phyloP scores from a whole-genome alignment of 2,113 vertebrate genomes.

The Gopherus flavomarginatus region DNA sequence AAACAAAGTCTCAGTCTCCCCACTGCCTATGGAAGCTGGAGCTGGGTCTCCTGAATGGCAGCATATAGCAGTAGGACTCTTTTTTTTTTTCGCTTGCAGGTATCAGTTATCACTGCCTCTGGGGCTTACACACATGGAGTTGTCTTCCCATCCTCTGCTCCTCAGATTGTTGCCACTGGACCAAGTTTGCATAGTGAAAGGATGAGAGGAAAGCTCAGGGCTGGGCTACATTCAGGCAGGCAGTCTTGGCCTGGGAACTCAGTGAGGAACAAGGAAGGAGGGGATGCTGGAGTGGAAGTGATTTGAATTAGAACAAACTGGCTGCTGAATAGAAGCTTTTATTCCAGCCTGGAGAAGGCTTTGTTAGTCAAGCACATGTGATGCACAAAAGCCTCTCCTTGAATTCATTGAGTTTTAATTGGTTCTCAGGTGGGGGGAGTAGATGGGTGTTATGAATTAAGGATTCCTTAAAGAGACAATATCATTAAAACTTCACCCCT shows the following conservation, averaged over 20 bases:
- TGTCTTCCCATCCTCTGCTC: neutral
- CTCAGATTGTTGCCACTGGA: neutral
- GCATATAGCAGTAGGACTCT: rapidly evolving
- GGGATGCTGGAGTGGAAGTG: conserved; percentile 81
- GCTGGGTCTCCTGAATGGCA: neutral
- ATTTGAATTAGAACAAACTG: conserved; percentile 83
- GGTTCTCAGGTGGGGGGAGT: conserved; percentile 89
- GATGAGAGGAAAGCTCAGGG: conserved; percentile 45
- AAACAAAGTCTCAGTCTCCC: neutral
- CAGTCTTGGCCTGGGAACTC: conserved; percentile 78
- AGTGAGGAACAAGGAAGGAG: conserved; percentile 65
- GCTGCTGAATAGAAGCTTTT: conserved; percentile 86
- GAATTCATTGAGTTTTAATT: conserved; percentile 88
- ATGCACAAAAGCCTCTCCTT: conserved; percentile 86
- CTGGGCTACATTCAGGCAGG: conserved; percentile 34
- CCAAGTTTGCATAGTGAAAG: conserved; percentile 30
- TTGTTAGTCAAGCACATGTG: conserved; percentile 85
- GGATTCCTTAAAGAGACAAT: conserved; percentile 83
- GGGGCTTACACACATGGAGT: neutral
- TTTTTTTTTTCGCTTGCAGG: neutral
- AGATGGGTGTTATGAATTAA: conserved; percentile 80
- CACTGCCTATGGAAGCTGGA: neutral
- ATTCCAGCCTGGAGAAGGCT: conserved; percentile 82
- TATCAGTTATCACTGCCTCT: neutral
- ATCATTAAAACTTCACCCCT: conserved; percentile 71